Evolutionary conservation across 2,113 vertebrate species (phyloP).

Genomic region (Bubo bubo): DNA sequence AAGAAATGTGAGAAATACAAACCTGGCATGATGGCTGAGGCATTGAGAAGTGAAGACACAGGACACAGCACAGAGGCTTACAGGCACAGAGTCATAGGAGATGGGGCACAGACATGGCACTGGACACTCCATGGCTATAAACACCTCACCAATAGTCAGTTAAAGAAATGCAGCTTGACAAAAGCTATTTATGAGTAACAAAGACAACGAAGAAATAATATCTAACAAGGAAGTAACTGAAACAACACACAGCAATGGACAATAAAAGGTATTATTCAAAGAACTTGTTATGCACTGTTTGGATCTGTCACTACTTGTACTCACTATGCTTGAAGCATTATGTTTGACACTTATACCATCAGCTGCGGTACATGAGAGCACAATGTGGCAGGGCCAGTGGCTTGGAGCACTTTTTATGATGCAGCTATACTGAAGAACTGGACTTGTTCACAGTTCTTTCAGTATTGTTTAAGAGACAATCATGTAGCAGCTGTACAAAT

Average conservation of each 20-base stretch:
- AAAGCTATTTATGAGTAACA: neutral
- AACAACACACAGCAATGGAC: neutral
- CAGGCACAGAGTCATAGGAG: fast-evolving
- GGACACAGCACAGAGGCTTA: fast-evolving
- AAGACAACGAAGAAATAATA: neutral
- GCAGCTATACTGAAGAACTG: neutral
- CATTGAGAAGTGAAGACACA: neutral
- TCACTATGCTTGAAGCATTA: fast-evolving
- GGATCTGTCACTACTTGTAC: neutral
- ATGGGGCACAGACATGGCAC: neutral
- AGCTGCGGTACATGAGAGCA: neutral
- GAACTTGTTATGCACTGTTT: neutral
- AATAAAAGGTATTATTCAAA: neutral
- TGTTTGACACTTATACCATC: neutral
- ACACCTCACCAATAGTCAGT: neutral
- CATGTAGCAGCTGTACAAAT: neutral
- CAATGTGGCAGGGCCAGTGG: neutral
- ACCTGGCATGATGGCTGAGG: neutral
- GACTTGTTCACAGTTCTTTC: neutral
- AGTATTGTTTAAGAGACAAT: neutral
- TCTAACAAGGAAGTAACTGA: neutral
- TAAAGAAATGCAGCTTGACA: neutral
- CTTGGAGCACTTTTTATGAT: neutral
- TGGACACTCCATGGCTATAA: neutral
- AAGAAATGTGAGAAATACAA: neutral